Evolutionary conservation across 2,888 invertebrate species (phyloP).

Genomic region (Nemotelus pantherinus): DNA sequence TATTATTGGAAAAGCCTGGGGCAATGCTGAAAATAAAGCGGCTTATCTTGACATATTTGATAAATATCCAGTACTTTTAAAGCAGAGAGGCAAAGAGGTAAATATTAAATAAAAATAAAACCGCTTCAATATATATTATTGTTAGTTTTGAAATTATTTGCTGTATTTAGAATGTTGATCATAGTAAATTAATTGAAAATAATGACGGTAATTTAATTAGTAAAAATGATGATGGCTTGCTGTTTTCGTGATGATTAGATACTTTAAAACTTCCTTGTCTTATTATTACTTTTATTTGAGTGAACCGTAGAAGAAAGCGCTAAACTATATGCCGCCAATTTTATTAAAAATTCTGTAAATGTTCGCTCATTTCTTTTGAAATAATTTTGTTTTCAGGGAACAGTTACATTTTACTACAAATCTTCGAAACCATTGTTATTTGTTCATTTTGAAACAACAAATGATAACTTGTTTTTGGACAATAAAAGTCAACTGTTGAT

Average conservation of each 20-base stretch:
- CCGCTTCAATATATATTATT: neutral
- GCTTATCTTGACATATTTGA: conserved; percentile 58
- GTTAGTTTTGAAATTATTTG: neutral
- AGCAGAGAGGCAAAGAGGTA: conserved; percentile 56
- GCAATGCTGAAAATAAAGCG: conserved; percentile 63
- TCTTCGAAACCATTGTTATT: conserved; percentile 67
- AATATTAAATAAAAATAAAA: neutral
- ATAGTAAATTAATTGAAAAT: neutral
- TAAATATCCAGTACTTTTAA: conserved; percentile 55
- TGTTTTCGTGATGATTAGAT: too few relatives aligned
- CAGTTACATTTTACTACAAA: conserved; percentile 71
- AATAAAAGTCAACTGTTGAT: conserved; percentile 61
- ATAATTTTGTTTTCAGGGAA: conserved; percentile 63
- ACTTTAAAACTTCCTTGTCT: too few relatives aligned
- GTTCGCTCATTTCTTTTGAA: neutral
- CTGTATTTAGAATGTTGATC: conserved; percentile 1
- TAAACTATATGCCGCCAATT: neutral
- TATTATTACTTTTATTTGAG: neutral
- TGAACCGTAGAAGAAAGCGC: neutral
- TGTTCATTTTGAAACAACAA: conserved; percentile 66
- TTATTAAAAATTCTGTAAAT: neutral
- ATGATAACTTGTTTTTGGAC: conserved; percentile 59
- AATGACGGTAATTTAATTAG: neutral
- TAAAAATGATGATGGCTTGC: too few relatives aligned
- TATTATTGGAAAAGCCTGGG: conserved; percentile 62